A percentile compares a stretch with the other conserved stretches of the same genome.
These are phyloP conservation scores for Yponomeuta malinellus DNA, from an alignment of 2,888 invertebrate species.

Conservation along the genomic window DNA sequence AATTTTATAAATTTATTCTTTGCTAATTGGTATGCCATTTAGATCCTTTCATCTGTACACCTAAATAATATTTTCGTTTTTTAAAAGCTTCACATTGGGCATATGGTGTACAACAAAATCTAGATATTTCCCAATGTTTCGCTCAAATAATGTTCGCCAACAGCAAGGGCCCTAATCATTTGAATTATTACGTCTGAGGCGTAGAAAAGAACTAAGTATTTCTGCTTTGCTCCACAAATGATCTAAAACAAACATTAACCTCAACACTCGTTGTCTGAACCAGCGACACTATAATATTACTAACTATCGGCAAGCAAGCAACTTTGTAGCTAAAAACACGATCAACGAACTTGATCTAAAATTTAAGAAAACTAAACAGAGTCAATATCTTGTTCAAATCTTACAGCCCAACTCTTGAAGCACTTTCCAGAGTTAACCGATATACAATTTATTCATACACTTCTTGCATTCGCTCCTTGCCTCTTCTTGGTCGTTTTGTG, in stretches of 20 bases:
- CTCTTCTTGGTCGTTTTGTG: conserved; percentile 10
- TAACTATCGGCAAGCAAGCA: too few species aligned
- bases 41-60: neutral
- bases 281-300: too few species aligned
- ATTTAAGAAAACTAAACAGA: neutral
- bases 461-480: conserved; percentile 4
- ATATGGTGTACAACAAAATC: neutral
- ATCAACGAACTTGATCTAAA: too few species aligned
- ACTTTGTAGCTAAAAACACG: too few species aligned
- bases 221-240: too few species aligned
- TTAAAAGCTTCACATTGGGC: neutral
- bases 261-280: too few species aligned
- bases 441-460: conserved; percentile 13
- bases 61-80: neutral
- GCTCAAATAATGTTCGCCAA: too few species aligned
- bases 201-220: too few species aligned
- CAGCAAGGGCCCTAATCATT: too few species aligned
- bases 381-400: neutral
- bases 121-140: neutral
- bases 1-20: neutral
- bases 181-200: too few species aligned
- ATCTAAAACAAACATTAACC: too few species aligned
- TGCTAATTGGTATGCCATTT: neutral
- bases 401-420: neutral
- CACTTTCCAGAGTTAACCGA: neutral